These are phyloP conservation scores for Barbus barbus DNA, from an alignment of 2,113 vertebrate genomes.

Conservation along the genomic window DNA sequence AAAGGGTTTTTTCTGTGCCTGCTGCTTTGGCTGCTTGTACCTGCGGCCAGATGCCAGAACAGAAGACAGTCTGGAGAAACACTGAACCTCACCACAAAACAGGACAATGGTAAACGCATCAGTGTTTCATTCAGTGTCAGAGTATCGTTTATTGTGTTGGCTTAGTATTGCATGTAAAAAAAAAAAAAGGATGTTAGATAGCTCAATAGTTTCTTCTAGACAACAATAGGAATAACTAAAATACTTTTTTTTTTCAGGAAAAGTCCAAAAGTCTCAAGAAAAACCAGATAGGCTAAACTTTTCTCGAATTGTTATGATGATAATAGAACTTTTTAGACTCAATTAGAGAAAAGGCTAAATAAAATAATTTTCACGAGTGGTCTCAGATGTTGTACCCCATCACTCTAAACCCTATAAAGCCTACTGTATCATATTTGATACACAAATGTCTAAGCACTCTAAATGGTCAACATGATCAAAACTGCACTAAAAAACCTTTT, in stretches of 20 bases:
- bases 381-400: background rate
- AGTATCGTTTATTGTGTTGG: background rate
- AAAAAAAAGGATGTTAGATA: background rate
- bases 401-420: background rate
- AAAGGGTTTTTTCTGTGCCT: conserved; percentile 68
- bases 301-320: background rate
- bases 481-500: no score
- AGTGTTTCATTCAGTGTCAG: background rate
- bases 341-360: background rate
- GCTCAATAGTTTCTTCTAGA: background rate
- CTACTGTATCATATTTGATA: no score
- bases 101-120: conserved; percentile 70
- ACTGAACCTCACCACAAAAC: conserved; percentile 63
- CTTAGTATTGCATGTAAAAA: background rate
- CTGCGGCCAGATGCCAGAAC: conserved; percentile 68
- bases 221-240: background rate
- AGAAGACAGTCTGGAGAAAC: conserved; percentile 71
- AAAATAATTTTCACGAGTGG: background rate
- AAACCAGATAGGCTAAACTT: background rate
- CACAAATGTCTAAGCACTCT: no score
- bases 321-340: no score
- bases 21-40: conserved; percentile 69
- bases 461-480: no score
- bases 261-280: background rate
- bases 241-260: background rate